Evolutionary conservation across 23 tunicate species (phyloP).

Genomic region (Clavelina lepadiformis): DNA sequence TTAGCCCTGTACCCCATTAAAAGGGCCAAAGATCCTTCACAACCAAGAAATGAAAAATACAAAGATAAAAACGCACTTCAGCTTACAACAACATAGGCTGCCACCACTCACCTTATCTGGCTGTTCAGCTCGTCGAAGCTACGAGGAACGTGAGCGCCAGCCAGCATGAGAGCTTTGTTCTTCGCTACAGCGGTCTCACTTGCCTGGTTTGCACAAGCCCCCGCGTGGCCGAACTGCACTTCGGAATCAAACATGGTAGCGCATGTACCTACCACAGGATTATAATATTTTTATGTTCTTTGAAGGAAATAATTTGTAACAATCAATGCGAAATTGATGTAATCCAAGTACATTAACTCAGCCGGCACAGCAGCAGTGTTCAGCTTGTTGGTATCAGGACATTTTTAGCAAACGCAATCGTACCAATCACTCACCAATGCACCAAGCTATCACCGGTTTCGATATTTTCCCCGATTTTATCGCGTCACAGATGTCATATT

Average conservation of each 20-base stretch:
- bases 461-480: conserved; percentile 64
- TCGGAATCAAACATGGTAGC: conserved; percentile 96
- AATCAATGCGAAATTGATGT: too few species aligned
- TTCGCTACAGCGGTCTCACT: conserved; percentile 94
- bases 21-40: not conserved
- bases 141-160: conserved; percentile 87
- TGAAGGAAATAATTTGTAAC: not conserved
- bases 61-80: not conserved
- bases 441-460: conserved; percentile 98
- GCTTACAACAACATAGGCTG: not conserved
- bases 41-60: not conserved
- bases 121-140: conserved; percentile 76
- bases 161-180: conserved; percentile 74
- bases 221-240: conserved; percentile 99
- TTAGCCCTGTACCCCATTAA: not conserved
- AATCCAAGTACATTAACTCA: not conserved
- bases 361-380: not conserved
- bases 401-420: not conserved
- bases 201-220: conserved; percentile 86
- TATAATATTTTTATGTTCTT: not conserved
- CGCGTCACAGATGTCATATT: conserved; percentile 86
- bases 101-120: conserved; percentile 46
- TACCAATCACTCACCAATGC: conserved; percentile 63
- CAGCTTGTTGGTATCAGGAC: too few species aligned
- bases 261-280: conserved; percentile 92